Evolutionary conservation across 2,797 vertebrate genomes (phyloP), one percentile per base, ranked within the genome.

Genomic region (Numenius phaeopus): DNA sequence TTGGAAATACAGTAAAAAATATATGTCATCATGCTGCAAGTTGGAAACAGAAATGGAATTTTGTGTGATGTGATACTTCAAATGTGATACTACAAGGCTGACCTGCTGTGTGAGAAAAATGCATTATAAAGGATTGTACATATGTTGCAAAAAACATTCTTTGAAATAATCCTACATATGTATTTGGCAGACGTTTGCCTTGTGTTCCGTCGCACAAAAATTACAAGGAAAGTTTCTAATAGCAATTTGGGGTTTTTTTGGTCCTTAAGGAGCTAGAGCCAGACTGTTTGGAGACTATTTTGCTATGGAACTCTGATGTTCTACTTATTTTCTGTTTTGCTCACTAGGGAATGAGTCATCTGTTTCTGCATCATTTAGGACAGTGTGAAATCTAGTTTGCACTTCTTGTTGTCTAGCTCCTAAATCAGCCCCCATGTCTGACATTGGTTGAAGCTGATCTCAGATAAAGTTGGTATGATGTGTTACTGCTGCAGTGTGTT

Each of bases 351-450:
- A 40, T 90, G 93, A 93, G 23, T 96, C 83, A 94, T 71, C 50
- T 83, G 21, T 64, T 91, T 87, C 73, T 89, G 77, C 86, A 76
- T 55, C 70, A 30, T 83, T 80, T 54, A 15, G 21, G 67, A 71
- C 58, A 29, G 58, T 30, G 83, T 84, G 88, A 96, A 71, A 59
- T 80, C 15, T 69, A 40, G 6, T 78, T 70, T 90, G 59, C 83
- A 73, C 42, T 78, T 87, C 88, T 62, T 82, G 70, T 86, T 89
- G 90, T 92, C 90, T 96, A 57, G 89, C 87, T 95, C 83, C 66
- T 90, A 50, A 85, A 14, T 32, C 91, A 94, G 79, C 83, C 93
- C 79, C 92, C 7, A 0, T 72, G 85, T 83, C 89, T 94, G 91
- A 65, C 65, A 30, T 5, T 23, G 37, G 30, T 49, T 79, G 50